These are phyloP conservation scores for Cetoscarus ocellatus DNA, from an alignment of 2,797 vertebrate species.

Conservation along the genomic window DNA sequence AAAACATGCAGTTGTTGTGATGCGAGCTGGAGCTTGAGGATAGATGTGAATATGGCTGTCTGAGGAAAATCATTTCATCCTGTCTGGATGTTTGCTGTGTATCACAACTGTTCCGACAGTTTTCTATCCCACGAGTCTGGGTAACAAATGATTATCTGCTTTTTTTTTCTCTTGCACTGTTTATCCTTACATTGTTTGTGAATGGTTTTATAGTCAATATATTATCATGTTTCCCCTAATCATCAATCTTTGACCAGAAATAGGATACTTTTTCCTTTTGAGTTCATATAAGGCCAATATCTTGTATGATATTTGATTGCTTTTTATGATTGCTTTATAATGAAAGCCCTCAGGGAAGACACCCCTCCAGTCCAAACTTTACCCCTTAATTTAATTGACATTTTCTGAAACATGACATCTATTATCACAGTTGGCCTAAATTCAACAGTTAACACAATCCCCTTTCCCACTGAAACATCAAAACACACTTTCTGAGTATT, in stretches of 20 bases:
- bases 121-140: not conserved
- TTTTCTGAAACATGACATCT: no score
- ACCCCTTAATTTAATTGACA: no score
- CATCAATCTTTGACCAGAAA: not conserved
- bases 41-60: not conserved
- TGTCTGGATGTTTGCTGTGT: not conserved
- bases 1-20: not conserved
- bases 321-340: not conserved
- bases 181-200: not conserved
- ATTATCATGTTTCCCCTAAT: not conserved
- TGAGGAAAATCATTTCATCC: not conserved
- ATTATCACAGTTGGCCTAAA: no score
- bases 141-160: not conserved
- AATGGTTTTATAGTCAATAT: not conserved
- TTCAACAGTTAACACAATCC: no score
- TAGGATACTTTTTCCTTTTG: no score
- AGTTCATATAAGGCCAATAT: not conserved
- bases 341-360: no score
- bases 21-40: not conserved
- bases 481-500: no score
- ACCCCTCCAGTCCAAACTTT: no score
- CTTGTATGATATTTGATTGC: not conserved
- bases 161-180: not conserved
- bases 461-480: no score
- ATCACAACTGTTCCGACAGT: not conserved